These are phyloP conservation scores for Hassar affinis DNA, from an alignment of 2,113 vertebrate genomes.

Conservation along the genomic window DNA sequence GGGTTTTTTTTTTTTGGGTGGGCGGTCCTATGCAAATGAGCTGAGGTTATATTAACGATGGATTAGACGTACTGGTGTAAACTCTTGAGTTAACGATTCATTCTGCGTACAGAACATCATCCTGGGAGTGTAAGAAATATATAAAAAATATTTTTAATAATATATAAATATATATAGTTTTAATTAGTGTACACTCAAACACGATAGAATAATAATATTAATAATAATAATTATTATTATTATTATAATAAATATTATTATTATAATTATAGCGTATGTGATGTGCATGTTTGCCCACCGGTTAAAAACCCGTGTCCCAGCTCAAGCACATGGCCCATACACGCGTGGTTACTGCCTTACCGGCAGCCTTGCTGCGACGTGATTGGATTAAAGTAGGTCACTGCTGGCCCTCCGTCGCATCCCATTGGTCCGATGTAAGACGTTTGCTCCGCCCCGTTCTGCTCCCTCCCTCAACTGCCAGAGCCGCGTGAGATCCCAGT, in stretches of 20 bases:
- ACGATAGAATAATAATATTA: neutral
- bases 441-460: conserved; percentile 71
- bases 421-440: conserved; percentile 73
- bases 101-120: too few species aligned
- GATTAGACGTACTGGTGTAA: too few species aligned
- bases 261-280: too few species aligned
- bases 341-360: conserved; percentile 70
- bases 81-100: too few species aligned
- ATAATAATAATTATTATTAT: neutral
- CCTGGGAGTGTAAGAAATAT: too few species aligned
- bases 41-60: too few species aligned
- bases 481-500: conserved; percentile 70
- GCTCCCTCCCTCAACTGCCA: conserved; percentile 54
- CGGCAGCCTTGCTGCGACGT: conserved; percentile 54
- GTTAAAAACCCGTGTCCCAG: conserved; percentile 38
- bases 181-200: too few species aligned
- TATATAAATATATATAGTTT: too few species aligned
- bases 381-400: conserved; percentile 79
- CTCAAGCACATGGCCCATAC: conserved; percentile 69
- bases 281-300: conserved; percentile 26
- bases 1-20: conserved; percentile 1
- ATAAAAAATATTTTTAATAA: too few species aligned
- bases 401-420: conserved; percentile 46
- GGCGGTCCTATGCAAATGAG: too few species aligned
- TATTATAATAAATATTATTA: too few species aligned